Evolutionary conservation across 2,797 vertebrate species (phyloP), one percentile per base, ranked within the genome.

Genomic region (Cacajao melanocephalus): DNA sequence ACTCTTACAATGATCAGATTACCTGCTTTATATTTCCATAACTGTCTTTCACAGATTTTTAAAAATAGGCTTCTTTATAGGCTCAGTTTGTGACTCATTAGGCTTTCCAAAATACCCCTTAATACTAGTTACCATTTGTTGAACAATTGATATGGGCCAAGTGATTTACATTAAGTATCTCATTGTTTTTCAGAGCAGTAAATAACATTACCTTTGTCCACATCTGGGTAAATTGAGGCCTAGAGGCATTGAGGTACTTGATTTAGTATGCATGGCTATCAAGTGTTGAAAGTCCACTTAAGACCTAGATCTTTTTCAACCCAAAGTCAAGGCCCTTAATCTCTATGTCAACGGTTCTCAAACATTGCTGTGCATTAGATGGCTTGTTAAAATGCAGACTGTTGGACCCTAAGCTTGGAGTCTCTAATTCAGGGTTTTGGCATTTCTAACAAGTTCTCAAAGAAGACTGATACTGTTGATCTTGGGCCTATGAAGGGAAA

Each of bases 41-140:
- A 58, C 44, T 89, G 4, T 83, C 72, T 94, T 94, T 39, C 17
- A 7, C 48, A 61, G 26, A 76, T 84, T 55, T 96, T 89, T 80
- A 73, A 88, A 94, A 46, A 80, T 67, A 17, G 44, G 4, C 26
- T 92, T 1, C 50, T 70, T 81, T 94, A 52, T 3, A 90, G 50
- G n/a, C 52, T 88, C 57, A 3, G 17, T 82, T 93, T 83, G 61
- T 76, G 72, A 78, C 11, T 75, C 19, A 87, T 78, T 88, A 76
- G 46, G 80, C 28, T 85, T 90, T 84, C 81, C 78, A 73, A 96
- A 93, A 90, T 87, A 58, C 26, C 7, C 30, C 8, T 86, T 57
- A 52, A n/a, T 79, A 80, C 83, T 67, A 78, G 61, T 88, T 93
- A 50, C 72, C 90, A 50, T 90, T 57, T 90, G 82, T 36, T 90